Percentiles rank a stretch among this genome's conserved stretches.
Conservation (phyloP, 2,797 vertebrate species). For the Chelon labrosus region DNA sequence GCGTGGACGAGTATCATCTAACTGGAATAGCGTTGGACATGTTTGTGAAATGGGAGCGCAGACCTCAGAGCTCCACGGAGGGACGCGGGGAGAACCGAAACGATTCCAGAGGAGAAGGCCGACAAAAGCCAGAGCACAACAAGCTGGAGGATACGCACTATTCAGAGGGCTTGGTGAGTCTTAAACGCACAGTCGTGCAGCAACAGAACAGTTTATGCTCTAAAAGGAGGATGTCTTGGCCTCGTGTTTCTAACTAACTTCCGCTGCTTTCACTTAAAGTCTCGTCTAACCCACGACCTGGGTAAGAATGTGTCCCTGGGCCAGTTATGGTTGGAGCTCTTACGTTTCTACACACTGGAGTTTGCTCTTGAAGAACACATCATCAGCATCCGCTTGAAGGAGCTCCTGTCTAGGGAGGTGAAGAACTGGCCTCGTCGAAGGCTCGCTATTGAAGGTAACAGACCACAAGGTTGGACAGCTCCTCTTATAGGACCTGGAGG, state of each 20-base stretch:
- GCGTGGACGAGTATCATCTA: conserved; percentile 94
- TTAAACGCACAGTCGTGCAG: accelerated
- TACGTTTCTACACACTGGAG: conserved; percentile 98
- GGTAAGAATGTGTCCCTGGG: conserved; percentile 87
- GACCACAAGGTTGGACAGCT: neutral
- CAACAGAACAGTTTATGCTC: neutral
- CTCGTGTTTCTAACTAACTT: neutral
- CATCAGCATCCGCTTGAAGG: conserved; percentile 95
- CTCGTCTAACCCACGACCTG: conserved; percentile 84
- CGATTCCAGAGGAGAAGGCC: conserved; percentile 85
- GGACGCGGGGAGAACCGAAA: conserved; percentile 88
- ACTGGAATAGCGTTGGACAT: conserved; percentile 88
- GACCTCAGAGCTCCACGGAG: conserved; percentile 85
- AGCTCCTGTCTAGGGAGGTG: conserved; percentile 91
- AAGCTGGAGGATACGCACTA: conserved; percentile 77
- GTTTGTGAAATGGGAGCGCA: conserved; percentile 93
- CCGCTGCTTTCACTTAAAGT: conserved; percentile 72
- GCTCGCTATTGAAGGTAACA: conserved; percentile 95
- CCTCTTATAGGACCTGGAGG: neutral
- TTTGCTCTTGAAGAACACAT: conserved; percentile 96
- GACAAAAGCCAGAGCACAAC: conserved; percentile 86
- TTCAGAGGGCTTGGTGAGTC: conserved; percentile 90
- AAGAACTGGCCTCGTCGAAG: conserved; percentile 98
- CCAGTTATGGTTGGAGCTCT: conserved; percentile 95
- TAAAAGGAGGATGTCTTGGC: neutral